Percentiles rank a stretch among this genome's conserved stretches.
These are phyloP conservation scores for Pyralis farinalis DNA, from an alignment of 2,888 invertebrate species.

Conservation along the genomic window DNA sequence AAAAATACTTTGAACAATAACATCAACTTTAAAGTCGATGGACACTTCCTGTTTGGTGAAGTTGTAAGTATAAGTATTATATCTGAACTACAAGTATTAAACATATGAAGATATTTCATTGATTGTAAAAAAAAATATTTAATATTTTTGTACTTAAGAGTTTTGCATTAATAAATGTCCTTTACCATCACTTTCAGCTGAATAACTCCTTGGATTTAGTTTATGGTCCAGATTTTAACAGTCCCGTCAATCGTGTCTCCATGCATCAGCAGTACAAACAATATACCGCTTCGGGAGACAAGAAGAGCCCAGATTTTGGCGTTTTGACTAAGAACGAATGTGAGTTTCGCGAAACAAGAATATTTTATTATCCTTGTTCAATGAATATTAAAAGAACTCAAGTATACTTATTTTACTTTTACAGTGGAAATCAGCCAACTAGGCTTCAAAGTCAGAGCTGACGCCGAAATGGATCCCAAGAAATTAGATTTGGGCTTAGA, in stretches of 20 bases:
- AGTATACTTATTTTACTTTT: too few relatives aligned
- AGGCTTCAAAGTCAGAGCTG: conserved; percentile 71
- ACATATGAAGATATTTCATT: too few relatives aligned
- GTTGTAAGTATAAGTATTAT: too few relatives aligned
- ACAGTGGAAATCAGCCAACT: conserved; percentile 78
- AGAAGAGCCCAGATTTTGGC: conserved; percentile 59
- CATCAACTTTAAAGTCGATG: conserved; percentile 82
- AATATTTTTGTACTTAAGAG: background rate
- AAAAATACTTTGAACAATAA: conserved; percentile 82
- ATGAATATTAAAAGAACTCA: too few relatives aligned
- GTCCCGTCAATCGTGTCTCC: conserved; percentile 59
- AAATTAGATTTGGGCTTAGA: conserved; percentile 79
- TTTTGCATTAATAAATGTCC: too few relatives aligned
- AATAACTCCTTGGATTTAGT: conserved; percentile 78
- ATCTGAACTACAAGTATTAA: too few relatives aligned
- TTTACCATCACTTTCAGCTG: too few relatives aligned
- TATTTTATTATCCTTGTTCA: too few relatives aligned
- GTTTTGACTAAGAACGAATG: conserved; percentile 75
- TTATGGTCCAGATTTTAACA: conserved; percentile 82
- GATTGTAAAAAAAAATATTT: too few relatives aligned
- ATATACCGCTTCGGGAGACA: conserved; percentile 9
- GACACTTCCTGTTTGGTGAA: conserved; percentile 65
- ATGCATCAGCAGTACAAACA: conserved; percentile 43
- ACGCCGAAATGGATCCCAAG: conserved; percentile 80
- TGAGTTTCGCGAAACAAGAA: conserved; percentile 30